Evolutionary conservation across 2,113 vertebrate genomes (phyloP).

Genomic region (Ciconia maguari): DNA sequence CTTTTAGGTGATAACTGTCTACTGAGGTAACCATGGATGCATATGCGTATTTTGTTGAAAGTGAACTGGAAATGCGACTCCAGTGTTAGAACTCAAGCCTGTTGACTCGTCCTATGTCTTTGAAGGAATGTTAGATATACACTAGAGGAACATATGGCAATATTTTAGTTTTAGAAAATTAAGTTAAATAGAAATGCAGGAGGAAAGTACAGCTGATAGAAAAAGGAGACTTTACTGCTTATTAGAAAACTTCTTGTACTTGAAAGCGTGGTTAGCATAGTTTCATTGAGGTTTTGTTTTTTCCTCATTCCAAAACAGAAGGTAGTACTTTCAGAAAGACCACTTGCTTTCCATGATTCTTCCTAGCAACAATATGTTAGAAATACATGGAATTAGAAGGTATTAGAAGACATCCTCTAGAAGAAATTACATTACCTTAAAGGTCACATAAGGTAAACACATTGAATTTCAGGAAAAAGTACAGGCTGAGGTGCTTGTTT

Average conservation of each 20-base stretch:
- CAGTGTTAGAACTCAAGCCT: neutral
- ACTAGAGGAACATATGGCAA: neutral
- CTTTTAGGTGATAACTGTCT: neutral
- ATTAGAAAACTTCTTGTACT: rapidly evolving
- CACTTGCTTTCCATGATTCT: neutral
- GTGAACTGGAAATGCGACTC: neutral
- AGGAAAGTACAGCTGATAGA: neutral
- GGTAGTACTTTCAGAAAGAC: neutral
- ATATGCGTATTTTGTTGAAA: neutral
- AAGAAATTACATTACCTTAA: neutral
- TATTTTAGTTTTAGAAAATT: neutral
- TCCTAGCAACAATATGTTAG: neutral
- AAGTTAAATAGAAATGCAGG: neutral
- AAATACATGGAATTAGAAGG: neutral
- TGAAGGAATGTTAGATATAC: neutral
- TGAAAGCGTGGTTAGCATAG: neutral
- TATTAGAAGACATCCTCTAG: neutral
- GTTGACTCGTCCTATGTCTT: neutral
- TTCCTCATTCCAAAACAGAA: neutral
- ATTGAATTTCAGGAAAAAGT: neutral
- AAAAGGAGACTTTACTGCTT: neutral
- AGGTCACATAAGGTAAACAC: neutral
- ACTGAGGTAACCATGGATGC: neutral
- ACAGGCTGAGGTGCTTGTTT: neutral
- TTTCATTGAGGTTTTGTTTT: neutral